Base-by-base conservation (phyloP, 2,113 vertebrate species). In the Romanogobio albipinnatus region DNA sequence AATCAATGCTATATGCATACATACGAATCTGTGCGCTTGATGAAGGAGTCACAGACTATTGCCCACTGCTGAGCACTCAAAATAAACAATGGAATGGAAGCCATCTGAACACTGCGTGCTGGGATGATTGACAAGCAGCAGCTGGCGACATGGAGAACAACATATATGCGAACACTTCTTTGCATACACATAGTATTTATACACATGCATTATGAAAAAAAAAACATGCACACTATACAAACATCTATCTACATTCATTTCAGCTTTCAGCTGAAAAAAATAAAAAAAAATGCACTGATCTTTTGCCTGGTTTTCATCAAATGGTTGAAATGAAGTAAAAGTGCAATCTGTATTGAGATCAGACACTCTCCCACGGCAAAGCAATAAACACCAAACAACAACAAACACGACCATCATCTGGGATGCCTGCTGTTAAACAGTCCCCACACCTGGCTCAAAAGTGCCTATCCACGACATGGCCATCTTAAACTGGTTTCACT, bases 11-110 rank as follows among this genome's bases (percentile, higher is more conserved):
- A 33, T 53, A 64, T 3, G 19, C 51, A 47, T 84, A 10, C 26
- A 59, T 79, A 47, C 3, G 8, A 81, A 8, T 76, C 17, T 75
- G 49, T 43, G 29, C 39, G 43, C 49, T 82, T 84, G 59, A 81
- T 70, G 73, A 82, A 77, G 81, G 88, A 81, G 81, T 81, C 84
- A 58, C 47, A 22, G 83, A 83, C 70, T 87, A 79, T 75, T 62
- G 53, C 81, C 45, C 51, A 59, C 84, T 81, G 76, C 86, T 87
- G 84, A 59, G 81, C 85, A 83, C 87, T 91, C 88, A 90, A 88
- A 94, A 93, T 89, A 92, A 91, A 90, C 86, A 89, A 81, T 89
- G 87, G 84, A 84, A 92, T 86, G 86, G 81, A 88, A 92, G 90
- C 82, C 86, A 93, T 90, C 64, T 77, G 88, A 88, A 87, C 90